A percentile compares a stretch with the other conserved stretches of the same genome.
Evolutionary conservation across 2,797 vertebrate genomes (phyloP).

Genomic region (Rhinatrema bivittatum): DNA sequence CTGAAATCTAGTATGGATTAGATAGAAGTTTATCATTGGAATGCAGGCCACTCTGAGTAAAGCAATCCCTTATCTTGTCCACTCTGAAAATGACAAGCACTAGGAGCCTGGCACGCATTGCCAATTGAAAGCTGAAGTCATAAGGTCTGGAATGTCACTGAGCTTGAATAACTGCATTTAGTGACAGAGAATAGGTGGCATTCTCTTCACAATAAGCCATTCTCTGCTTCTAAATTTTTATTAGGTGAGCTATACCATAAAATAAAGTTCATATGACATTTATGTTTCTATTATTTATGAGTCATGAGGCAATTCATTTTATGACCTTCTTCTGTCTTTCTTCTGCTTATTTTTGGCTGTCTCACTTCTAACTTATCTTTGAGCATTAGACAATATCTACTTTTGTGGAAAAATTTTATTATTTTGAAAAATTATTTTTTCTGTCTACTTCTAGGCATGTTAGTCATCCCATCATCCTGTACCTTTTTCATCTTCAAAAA

Average conservation of each 20-base stretch:
- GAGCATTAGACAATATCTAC: conserved; percentile 35
- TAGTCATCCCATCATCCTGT: no score
- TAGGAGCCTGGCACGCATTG: conserved; percentile 1
- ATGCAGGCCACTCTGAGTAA: conserved; percentile 54
- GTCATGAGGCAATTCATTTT: conserved; percentile 54
- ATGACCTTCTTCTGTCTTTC: conserved; percentile 42
- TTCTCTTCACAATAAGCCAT: conserved; percentile 58
- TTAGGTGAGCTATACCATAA: conserved; percentile 59
- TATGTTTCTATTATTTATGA: conserved; percentile 76
- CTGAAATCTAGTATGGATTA: conserved; percentile 61
- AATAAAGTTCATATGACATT: conserved; percentile 72
- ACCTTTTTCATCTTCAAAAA: no score
- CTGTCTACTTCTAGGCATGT: no score
- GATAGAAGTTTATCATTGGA: conserved; percentile 71
- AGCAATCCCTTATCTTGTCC: conserved; percentile 65
- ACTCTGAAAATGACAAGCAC: conserved; percentile 54
- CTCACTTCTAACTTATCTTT: conserved; percentile 41
- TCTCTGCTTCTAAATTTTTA: conserved; percentile 51
- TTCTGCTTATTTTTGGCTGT: conserved; percentile 47
- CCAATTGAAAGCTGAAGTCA: conserved; percentile 40
- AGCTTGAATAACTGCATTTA: conserved; percentile 40
- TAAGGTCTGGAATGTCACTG: conserved; percentile 45
- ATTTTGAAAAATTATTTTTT: no score
- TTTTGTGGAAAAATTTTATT: conserved; percentile 35
- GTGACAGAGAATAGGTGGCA: conserved; percentile 35